Base-by-base conservation (phyloP, 2,113 vertebrate genomes). In the Seriola aureovittata region DNA sequence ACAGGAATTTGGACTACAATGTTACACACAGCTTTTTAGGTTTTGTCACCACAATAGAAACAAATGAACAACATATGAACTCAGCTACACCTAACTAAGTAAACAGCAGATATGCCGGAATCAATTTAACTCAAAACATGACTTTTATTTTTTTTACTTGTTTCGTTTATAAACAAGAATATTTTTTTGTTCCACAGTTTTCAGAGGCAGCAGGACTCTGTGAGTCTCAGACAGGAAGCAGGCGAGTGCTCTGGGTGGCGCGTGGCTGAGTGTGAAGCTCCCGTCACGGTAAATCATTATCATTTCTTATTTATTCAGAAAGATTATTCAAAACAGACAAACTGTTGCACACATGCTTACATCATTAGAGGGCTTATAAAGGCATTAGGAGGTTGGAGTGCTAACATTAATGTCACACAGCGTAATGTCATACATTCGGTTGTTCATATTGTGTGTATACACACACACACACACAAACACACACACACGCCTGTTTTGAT, bases 311-410 rank as follows among this genome's bases (percentile, higher is more conserved):
- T 81, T 81, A 69, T 69, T 13, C 40, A 8, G 12, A 65, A 55
- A 71, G 16, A 59, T 42, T 54, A 65, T 29, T 78, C 55, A 52
- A 66, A 40, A 72, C 68, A 70, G 44, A 69, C 44, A 75, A 80
- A 78, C 7, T 58, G 60, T 10, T 48, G 50, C 32, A 34, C 46
- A 25, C 29, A 12, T 58, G 14, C 38, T 38, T 40, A 21, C 34
- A 44, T 74, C 69, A 72, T 80, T 7, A 78, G 19, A 25, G 0
- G 42, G 42, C 4, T 73, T 58, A 68, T 4, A 34, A 32, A 65
- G n/a, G 54, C 64, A 48, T 75, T 81, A 60, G 19, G 25, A 19
- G 54, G 34, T 12, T 70, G 25, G 63, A 66, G 66, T 34, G 58
- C 21, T 16, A 65, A 63, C 40, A 38, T 38, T 38, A 57, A 62